Conservation (phyloP, 2,888 invertebrate genomes). For the Aphidius colemani region DNA sequence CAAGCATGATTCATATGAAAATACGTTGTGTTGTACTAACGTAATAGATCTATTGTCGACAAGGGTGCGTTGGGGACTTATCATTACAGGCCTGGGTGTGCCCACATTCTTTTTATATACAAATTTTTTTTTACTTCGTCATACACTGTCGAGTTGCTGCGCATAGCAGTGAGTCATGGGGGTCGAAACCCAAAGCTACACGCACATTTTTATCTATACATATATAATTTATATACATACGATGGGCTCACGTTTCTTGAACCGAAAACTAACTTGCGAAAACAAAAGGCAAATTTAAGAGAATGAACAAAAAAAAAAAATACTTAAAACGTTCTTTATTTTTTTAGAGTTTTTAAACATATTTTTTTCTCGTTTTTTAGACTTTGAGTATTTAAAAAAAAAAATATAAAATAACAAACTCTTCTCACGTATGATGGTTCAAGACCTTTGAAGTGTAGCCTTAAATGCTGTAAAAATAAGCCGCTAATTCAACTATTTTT, state of each 20-base stretch:
- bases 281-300: slow-evolving; percentile 16
- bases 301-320: slow-evolving; percentile 15
- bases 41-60: no score
- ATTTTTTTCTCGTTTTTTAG: slow-evolving; percentile 11
- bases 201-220: slow-evolving; percentile 3
- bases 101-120: slow-evolving; percentile 20
- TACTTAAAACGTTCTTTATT: not conserved
- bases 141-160: slow-evolving; percentile 10
- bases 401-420: slow-evolving; percentile 34
- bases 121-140: slow-evolving; percentile 11
- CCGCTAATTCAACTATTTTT: slow-evolving; percentile 11
- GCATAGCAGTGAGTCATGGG: slow-evolving; percentile 22
- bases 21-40: not conserved
- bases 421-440: slow-evolving; percentile 9
- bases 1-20: slow-evolving; percentile 44
- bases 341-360: not conserved
- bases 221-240: slow-evolving; percentile 1
- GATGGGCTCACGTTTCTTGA: slow-evolving; percentile 17
- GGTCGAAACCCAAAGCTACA: slow-evolving; percentile 24
- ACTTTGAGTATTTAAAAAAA: slow-evolving; percentile 11
- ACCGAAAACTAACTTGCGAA: slow-evolving; percentile 15
- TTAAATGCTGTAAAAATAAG: slow-evolving; percentile 32
- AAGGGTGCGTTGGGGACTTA: slow-evolving; percentile 32
- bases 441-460: slow-evolving; percentile 30
- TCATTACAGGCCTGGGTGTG: slow-evolving; percentile 25